Conservation (phyloP, 2,888 invertebrate species). For the Schizaphis graminum region DNA sequence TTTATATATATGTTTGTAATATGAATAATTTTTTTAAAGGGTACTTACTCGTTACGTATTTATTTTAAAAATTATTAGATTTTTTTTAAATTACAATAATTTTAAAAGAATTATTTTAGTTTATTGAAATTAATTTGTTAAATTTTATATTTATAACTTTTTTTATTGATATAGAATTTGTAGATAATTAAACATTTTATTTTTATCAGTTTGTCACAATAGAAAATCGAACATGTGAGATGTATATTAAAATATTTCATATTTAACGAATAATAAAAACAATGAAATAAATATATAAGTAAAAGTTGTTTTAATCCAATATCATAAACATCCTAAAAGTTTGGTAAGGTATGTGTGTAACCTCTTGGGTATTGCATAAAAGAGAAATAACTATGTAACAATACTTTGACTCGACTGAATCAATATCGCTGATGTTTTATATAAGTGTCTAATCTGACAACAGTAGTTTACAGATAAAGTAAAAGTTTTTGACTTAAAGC, state of each 20-base stretch:
- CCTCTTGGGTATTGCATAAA: background rate
- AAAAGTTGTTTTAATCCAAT: background rate
- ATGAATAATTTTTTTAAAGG: background rate
- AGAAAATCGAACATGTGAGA: background rate
- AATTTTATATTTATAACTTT: background rate
- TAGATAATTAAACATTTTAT: background rate
- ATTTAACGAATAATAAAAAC: background rate
- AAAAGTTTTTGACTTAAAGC: background rate
- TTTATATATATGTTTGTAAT: background rate
- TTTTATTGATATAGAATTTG: background rate
- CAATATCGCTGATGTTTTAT: background rate
- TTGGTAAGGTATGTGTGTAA: background rate
- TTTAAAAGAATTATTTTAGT: background rate
- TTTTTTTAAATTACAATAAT: background rate
- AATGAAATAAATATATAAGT: background rate
- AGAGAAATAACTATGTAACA: background rate
- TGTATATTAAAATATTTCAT: background rate
- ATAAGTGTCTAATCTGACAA: background rate
- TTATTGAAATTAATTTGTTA: background rate
- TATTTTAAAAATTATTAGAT: background rate
- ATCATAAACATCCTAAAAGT: conserved; percentile 14
- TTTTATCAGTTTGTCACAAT: background rate
- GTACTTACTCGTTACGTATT: background rate
- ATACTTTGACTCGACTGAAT: background rate
- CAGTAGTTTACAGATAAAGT: background rate